Conservation (phyloP, 1,140 invertebrate species). For the Armadillidium nasatum region DNA sequence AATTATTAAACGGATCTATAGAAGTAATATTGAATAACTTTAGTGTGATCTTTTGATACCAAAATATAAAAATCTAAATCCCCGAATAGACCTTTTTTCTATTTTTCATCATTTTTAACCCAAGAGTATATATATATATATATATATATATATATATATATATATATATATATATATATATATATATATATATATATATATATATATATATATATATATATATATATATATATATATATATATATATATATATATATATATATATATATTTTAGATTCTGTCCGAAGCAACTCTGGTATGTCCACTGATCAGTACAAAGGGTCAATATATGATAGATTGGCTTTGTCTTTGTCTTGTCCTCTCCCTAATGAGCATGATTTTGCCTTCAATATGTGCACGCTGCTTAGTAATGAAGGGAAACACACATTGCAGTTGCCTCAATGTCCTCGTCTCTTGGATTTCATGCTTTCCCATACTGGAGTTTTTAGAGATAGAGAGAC, state of each 20-base stretch:
- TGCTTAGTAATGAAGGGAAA: constrained; percentile 88
- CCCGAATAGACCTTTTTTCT: too few relatives aligned
- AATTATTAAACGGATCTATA: too few relatives aligned
- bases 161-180: too few relatives aligned
- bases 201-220: constrained; percentile 11
- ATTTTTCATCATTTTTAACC: too few relatives aligned
- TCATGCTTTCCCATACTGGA: constrained; percentile 86
- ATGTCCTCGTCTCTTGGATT: constrained; percentile 76
- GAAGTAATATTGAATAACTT: too few relatives aligned
- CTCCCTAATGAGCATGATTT: constrained; percentile 98
- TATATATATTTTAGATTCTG: constrained; percentile 59
- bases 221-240: constrained; percentile 18
- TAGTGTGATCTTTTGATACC: too few relatives aligned
- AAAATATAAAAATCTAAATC: too few relatives aligned
- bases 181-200: too few relatives aligned
- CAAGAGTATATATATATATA: too few relatives aligned
- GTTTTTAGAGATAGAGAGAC: constrained; percentile 77
- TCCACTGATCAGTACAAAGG: constrained; percentile 66
- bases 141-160: too few relatives aligned
- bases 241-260: background rate
- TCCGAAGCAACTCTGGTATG: constrained; percentile 62
- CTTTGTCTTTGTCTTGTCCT: constrained; percentile 83
- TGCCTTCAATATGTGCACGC: constrained; percentile 91
- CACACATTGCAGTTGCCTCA: constrained; percentile 77
- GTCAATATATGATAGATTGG: constrained; percentile 79